Evolutionary conservation across 2,888 invertebrate genomes (phyloP).

Genomic region (Xestoiulus laeticollis): DNA sequence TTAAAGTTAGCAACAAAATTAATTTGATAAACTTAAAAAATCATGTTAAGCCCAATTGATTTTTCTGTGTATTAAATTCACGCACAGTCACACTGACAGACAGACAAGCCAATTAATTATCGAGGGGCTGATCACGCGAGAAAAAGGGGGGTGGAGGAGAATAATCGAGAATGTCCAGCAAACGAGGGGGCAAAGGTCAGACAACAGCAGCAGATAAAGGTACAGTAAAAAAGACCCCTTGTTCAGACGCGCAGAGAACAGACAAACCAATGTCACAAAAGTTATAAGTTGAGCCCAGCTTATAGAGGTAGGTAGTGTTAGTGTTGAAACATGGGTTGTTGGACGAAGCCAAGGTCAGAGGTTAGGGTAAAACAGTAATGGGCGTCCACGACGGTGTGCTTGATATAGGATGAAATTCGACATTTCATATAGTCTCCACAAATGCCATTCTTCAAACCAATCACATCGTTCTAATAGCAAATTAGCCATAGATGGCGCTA

Average conservation of each 20-base stretch:
- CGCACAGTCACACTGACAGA: constrained; percentile 24
- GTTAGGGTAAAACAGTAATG: not conserved
- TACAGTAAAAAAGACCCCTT: constrained; percentile 31
- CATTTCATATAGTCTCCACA: not conserved
- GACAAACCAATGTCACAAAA: constrained; percentile 18
- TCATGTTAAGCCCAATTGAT: not conserved
- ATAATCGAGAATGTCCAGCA: constrained; percentile 13
- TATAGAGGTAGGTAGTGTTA: constrained; percentile 41
- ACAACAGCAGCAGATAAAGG: constrained; percentile 36
- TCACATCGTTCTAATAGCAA: not conserved
- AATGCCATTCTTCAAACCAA: not conserved
- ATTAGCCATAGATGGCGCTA: not conserved
- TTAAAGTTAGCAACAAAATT: not conserved
- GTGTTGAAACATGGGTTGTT: not conserved
- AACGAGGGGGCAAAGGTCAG: not conserved
- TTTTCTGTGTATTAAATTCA: not conserved
- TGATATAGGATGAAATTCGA: not conserved
- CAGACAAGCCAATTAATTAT: constrained; percentile 5
- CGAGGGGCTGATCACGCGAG: not conserved
- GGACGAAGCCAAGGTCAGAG: not conserved
- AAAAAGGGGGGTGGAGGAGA: not conserved
- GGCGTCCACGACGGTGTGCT: not conserved
- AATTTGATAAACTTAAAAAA: not conserved
- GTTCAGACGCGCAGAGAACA: constrained; percentile 40
- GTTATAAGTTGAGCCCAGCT: constrained; percentile 40